Base-by-base conservation (phyloP, 1,140 invertebrate species). In the Hycleus phaleratus region DNA sequence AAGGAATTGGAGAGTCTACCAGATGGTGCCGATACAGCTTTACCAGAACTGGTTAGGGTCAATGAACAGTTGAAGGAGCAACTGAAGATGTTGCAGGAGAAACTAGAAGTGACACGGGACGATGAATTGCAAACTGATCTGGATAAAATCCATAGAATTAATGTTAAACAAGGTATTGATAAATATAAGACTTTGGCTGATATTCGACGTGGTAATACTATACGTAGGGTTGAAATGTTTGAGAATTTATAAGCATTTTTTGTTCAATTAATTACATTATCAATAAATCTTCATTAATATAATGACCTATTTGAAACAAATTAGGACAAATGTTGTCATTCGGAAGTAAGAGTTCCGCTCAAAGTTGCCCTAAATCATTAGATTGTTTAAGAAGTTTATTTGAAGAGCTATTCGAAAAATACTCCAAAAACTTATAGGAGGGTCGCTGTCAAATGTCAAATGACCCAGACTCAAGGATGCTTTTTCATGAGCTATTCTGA, bases 121-220 rank as follows among this genome's bases (percentile, higher is more conserved):
- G 53, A 65, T 49, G 60, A 53, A 4, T 64, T 69, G 51, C 70
- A 72, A 53, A 71, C 68, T 1, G 56, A 65, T 32, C 46, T 71
- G 24, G 71, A 73, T 55, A 68, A 65, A 47, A 71, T 73, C n/a
- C 71, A 73, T 45, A 65, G 70, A 56, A 64, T 70, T 12, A 73
- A 73, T 60, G 25, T 73, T 11, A 26, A 59, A n/a, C 63, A 70
- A 43, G 70, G 69, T 26, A 60, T 64, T 12, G 65, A 72, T 56
- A 73, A 73, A 61, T 73, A 68, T 48, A 72, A 72, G 57, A 73
- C 71, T 24, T 61, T 73, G 39, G 48, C 62, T 8, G 70, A 71
- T 46, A 72, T 73, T 56, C 62, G 71, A 38, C 66, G 65, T 44
- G 71, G 71, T 26, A 73, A 73, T 47, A 73, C 71, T 0, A 61